Evolutionary conservation across 2,113 vertebrate genomes (phyloP).

Genomic region (Sciurus niger): DNA sequence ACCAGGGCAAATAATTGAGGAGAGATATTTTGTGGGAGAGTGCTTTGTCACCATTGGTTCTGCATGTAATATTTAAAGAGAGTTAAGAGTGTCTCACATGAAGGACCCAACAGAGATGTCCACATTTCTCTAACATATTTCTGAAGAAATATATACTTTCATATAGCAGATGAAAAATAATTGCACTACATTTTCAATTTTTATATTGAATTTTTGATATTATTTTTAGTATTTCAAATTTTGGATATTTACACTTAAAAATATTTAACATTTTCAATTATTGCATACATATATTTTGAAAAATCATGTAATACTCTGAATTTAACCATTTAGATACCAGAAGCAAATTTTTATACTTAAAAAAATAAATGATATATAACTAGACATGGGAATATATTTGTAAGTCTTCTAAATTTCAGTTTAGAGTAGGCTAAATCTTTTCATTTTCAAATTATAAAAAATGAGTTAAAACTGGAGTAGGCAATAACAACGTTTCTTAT

Average conservation of each 20-base stretch:
- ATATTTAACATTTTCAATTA: background rate
- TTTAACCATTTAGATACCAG: constrained; percentile 2
- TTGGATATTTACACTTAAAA: background rate
- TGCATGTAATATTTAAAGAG: background rate
- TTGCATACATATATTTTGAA: background rate
- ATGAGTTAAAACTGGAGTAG: background rate
- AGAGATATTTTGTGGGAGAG: background rate
- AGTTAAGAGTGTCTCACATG: background rate
- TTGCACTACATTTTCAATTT: background rate
- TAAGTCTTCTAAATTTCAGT: constrained; percentile 19
- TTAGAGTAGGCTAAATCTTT: background rate
- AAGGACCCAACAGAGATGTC: background rate
- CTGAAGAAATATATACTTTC: background rate
- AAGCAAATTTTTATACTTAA: background rate
- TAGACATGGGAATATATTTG: background rate
- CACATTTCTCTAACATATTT: background rate
- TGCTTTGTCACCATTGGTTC: background rate
- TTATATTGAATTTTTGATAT: background rate
- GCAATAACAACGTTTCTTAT: background rate
- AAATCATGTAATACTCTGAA: constrained; percentile 2
- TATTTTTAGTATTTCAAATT: too few species aligned
- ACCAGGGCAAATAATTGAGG: background rate
- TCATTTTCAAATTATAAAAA: background rate
- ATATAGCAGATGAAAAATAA: background rate
- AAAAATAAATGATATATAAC: background rate